A percentile compares a stretch with the other conserved stretches of the same genome.
These are phyloP conservation scores for Megalops cyprinoides DNA, from an alignment of 2,797 vertebrate species.

Conservation along the genomic window DNA sequence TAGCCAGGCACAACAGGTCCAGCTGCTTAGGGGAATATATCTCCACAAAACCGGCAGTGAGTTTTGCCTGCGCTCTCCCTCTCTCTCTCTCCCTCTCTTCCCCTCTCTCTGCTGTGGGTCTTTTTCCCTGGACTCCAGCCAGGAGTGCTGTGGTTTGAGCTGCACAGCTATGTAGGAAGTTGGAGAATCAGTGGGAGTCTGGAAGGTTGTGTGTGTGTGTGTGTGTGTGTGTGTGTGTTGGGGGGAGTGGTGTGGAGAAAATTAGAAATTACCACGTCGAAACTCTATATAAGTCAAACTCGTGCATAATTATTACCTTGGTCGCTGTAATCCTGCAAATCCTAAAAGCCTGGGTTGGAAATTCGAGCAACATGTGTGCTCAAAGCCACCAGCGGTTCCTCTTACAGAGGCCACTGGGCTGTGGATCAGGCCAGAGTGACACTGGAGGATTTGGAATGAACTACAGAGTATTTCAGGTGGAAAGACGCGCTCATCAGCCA, in stretches of 20 bases:
- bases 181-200: constrained; percentile 12
- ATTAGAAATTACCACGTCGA: constrained; percentile 24
- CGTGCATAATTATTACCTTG: constrained; percentile 14
- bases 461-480: constrained; percentile 13
- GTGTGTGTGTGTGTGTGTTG: background rate
- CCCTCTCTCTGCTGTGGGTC: constrained; percentile 33
- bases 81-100: background rate
- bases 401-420: background rate
- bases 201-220: constrained; percentile 17
- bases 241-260: background rate
- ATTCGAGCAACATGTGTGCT: constrained; percentile 1
- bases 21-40: constrained; percentile 21
- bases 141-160: constrained; percentile 33
- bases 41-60: no score
- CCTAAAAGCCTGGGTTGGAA: constrained; percentile 16
- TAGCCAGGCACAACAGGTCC: constrained; percentile 14
- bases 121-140: constrained; percentile 29
- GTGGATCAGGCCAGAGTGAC: background rate
- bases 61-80: constrained; percentile 30
- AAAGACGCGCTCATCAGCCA: constrained; percentile 3
- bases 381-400: background rate
- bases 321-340: constrained; percentile 23
- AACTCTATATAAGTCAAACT: constrained; percentile 21
- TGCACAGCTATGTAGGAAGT: constrained; percentile 30
- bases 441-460: background rate